Percentiles rank a stretch among this genome's conserved stretches.
Conservation (phyloP, 2,113 vertebrate species). For the Labeo catla region DNA sequence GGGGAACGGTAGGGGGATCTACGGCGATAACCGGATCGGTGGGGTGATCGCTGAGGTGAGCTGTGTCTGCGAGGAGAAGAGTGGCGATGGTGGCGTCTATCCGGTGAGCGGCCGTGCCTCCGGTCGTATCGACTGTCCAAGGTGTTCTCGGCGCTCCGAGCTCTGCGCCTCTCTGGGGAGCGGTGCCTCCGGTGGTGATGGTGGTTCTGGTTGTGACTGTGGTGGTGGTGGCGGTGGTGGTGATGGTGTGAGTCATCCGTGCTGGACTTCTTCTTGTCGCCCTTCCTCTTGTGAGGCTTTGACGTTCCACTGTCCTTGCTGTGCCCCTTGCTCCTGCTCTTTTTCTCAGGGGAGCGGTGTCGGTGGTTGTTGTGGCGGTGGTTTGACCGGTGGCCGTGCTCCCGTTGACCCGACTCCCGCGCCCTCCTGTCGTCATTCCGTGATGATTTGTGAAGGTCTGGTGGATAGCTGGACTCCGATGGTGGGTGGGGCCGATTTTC, state of each 20-base stretch:
- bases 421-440: constrained; percentile 84
- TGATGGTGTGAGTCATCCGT: constrained; percentile 65
- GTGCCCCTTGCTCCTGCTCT: constrained; percentile 68
- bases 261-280: constrained; percentile 60
- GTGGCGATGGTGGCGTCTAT: constrained; percentile 71
- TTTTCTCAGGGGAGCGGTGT: constrained; percentile 83
- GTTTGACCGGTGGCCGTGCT: constrained; percentile 79
- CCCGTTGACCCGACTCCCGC: constrained; percentile 77
- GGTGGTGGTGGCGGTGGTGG: constrained; percentile 63
- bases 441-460: constrained; percentile 90
- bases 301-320: constrained; percentile 46
- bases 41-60: constrained; percentile 72
- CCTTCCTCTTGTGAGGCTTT: constrained; percentile 65
- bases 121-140: constrained; percentile 76
- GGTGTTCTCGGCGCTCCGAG: constrained; percentile 85
- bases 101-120: constrained; percentile 80
- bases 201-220: not conserved
- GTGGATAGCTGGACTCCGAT: constrained; percentile 87
- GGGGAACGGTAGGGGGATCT: constrained; percentile 75
- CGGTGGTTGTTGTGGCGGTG: constrained; percentile 81
- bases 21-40: constrained; percentile 69
- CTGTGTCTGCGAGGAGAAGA: constrained; percentile 79
- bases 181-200: constrained; percentile 72
- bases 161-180: constrained; percentile 81
- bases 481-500: constrained; percentile 77